Percentiles rank a stretch among this genome's conserved stretches.
Evolutionary conservation across 2,888 invertebrate species (phyloP).

Genomic region (Caenorhabditis angaria): DNA sequence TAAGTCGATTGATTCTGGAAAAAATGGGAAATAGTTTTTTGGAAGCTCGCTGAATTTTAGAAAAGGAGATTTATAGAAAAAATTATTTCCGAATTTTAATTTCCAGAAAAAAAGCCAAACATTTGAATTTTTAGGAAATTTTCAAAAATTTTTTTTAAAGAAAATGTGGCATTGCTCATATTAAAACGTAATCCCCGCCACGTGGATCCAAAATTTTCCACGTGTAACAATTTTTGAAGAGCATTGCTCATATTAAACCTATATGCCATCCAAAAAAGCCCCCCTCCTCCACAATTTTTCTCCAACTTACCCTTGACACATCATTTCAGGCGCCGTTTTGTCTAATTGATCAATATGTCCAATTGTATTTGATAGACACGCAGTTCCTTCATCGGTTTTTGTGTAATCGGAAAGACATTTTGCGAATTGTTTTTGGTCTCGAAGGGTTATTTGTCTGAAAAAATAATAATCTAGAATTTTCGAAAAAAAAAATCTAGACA

Average conservation of each 20-base stretch:
- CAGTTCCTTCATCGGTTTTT: conserved; percentile 48
- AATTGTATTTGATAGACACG: conserved; percentile 56
- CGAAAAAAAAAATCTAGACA: no score
- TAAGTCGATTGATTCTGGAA: conserved; percentile 56
- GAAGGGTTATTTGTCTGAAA: conserved; percentile 40
- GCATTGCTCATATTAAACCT: no score
- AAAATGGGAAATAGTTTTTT: neutral
- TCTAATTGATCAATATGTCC: conserved; percentile 58
- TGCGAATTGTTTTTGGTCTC: conserved; percentile 48
- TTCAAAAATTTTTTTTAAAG: no score
- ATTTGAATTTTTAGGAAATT: no score
- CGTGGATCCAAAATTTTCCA: no score
- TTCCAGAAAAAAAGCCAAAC: neutral
- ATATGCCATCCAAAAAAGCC: neutral
- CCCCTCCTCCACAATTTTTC: neutral
- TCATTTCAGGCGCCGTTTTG: conserved; percentile 47
- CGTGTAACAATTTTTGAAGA: no score
- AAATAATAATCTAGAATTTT: no score
- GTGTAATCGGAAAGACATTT: conserved; percentile 53
- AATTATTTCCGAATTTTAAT: neutral
- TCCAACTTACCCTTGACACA: conserved; percentile 60
- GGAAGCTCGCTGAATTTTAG: no score
- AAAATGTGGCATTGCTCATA: no score
- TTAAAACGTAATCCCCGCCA: no score
- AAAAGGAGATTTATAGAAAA: neutral